phyloP scores from a whole-genome alignment of 2,888 invertebrate genomes.

The Drosophila emarginata region DNA sequence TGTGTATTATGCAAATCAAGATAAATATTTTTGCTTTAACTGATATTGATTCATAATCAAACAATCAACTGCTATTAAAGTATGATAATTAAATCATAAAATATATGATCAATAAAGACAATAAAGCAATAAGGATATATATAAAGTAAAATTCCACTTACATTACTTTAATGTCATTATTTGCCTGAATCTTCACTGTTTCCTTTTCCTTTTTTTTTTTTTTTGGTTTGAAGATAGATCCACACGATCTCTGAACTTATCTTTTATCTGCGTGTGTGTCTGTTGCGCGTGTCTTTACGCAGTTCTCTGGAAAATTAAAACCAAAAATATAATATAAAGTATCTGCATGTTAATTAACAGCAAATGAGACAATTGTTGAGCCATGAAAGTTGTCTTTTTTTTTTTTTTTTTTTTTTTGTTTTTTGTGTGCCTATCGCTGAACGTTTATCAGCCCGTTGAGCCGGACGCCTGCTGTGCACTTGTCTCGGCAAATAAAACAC shows the following conservation, averaged over 20 bases:
- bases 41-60: not conserved
- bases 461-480: conserved; percentile 53
- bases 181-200: not conserved
- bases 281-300: conserved; percentile 59
- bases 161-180: not conserved
- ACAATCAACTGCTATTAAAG: not conserved
- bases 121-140: not conserved
- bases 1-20: not conserved
- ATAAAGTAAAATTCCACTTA: not conserved
- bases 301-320: conserved; percentile 57
- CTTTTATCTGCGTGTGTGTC: conserved; percentile 22
- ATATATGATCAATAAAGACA: not conserved
- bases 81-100: not conserved
- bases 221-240: too few relatives aligned
- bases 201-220: not conserved
- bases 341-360: conserved; percentile 61
- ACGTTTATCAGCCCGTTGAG: conserved; percentile 29
- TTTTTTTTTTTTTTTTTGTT: not conserved
- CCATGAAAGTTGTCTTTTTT: conserved; percentile 21
- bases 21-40: not conserved
- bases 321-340: not conserved
- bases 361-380: conserved; percentile 58
- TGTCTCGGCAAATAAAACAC: conserved; percentile 19
- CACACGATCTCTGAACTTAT: conserved; percentile 18
- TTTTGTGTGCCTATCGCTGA: conserved; percentile 20